phyloP scores from a whole-genome alignment of 2,888 invertebrate species.

The Alloscopus bannaensis region DNA sequence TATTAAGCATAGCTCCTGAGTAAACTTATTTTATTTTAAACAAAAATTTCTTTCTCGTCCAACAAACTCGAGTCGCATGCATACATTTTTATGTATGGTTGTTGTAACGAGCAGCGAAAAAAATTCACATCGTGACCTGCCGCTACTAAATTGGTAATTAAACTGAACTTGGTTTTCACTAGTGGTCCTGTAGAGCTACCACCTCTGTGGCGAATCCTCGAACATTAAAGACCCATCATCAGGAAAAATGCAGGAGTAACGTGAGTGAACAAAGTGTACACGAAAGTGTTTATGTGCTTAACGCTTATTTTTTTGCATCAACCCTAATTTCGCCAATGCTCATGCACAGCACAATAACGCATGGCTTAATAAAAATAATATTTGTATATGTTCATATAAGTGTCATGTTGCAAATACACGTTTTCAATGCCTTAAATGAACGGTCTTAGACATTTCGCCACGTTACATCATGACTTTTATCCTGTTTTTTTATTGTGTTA shows the following conservation, averaged over 20 bases:
- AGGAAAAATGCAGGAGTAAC: no score
- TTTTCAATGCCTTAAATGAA: background rate
- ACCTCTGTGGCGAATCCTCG: slow-evolving; percentile 19
- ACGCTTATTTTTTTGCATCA: background rate
- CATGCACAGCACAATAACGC: background rate
- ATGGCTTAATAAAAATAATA: background rate
- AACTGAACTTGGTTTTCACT: slow-evolving; percentile 57
- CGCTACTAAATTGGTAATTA: slow-evolving; percentile 69
- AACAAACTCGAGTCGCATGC: no score
- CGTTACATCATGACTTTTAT: background rate
- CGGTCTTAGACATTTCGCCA: no score
- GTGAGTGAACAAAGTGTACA: background rate
- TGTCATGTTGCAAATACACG: background rate
- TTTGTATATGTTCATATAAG: background rate
- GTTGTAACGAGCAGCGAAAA: slow-evolving; percentile 18
- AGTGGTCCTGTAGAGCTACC: slow-evolving; percentile 14
- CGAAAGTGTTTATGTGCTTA: background rate
- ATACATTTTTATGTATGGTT: no score
- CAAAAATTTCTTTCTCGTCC: no score
- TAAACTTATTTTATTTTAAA: no score
- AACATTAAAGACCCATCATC: no score
- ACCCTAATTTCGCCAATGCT: no score
- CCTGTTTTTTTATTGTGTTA: background rate
- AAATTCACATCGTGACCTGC: slow-evolving; percentile 67
- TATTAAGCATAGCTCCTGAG: no score